phyloP scores from a whole-genome alignment of 2,797 vertebrate species.

The Pantherophis vulpinus region DNA sequence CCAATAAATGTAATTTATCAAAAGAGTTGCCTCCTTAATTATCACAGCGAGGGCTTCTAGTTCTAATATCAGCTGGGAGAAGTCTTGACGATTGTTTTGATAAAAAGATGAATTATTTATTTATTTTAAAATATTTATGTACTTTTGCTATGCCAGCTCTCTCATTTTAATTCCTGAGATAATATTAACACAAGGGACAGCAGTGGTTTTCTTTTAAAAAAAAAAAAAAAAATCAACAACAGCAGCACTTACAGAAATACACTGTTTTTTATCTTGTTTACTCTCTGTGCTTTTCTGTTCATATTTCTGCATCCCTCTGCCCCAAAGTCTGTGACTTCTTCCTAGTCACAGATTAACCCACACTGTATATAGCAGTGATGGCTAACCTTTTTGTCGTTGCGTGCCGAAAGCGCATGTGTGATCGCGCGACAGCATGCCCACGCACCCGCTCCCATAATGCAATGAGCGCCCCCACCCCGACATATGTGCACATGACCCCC shows the following conservation, averaged over 20 bases:
- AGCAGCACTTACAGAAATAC: not conserved
- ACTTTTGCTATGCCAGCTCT: not conserved
- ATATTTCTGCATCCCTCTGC: not conserved
- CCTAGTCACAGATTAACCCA: not conserved
- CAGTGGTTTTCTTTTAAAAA: not conserved
- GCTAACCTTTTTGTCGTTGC: too few relatives aligned
- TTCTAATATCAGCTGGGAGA: not conserved
- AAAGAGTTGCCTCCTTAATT: not conserved
- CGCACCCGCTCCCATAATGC: too few relatives aligned
- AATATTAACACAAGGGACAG: not conserved
- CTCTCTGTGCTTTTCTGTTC: not conserved
- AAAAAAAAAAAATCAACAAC: too few relatives aligned
- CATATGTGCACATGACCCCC: fast-evolving
- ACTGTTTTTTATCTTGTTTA: not conserved
- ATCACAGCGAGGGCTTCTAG: not conserved
- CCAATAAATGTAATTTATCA: not conserved
- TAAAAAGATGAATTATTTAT: not conserved
- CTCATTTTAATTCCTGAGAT: not conserved
- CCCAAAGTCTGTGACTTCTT: not conserved
- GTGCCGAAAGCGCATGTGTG: too few relatives aligned
- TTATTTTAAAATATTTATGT: not conserved
- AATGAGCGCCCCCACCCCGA: too few relatives aligned
- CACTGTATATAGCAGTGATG: too few relatives aligned
- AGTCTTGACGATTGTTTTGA: not conserved
- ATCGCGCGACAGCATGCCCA: too few relatives aligned